A percentile compares a stretch with the other conserved stretches of the same genome.
Evolutionary conservation across 2,797 vertebrate species (phyloP).

Genomic region (Propithecus perrieri): DNA sequence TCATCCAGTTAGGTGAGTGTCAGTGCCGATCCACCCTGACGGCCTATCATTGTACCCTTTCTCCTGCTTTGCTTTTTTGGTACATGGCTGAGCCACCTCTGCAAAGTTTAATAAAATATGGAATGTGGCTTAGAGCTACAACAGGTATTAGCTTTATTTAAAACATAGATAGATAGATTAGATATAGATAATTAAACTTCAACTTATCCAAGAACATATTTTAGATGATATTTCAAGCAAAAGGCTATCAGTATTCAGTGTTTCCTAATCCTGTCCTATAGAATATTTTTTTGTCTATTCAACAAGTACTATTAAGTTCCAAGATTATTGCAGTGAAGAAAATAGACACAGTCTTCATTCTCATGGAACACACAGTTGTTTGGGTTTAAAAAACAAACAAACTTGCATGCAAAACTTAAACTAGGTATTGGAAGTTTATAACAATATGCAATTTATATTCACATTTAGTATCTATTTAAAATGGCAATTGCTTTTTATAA

Average conservation of each 20-base stretch:
- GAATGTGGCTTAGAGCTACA: neutral
- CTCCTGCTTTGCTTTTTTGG: slow-evolving; percentile 47
- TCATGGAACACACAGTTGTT: neutral
- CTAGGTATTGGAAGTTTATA: neutral
- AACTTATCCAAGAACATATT: neutral
- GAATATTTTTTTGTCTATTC: neutral
- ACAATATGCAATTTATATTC: neutral
- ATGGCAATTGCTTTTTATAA: neutral
- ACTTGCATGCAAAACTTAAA: neutral
- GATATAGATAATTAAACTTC: neutral
- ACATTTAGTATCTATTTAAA: slow-evolving; percentile 7
- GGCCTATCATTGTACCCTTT: accelerated
- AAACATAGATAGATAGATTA: neutral
- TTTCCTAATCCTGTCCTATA: neutral
- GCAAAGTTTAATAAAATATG: neutral
- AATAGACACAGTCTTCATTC: neutral
- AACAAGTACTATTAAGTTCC: neutral
- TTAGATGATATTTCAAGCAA: neutral
- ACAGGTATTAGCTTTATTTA: neutral
- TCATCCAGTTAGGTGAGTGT: slow-evolving; percentile 95
- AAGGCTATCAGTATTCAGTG: neutral
- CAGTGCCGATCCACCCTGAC: neutral
- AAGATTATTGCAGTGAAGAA: neutral
- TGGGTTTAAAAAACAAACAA: neutral
- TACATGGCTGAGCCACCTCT: neutral